Conservation (phyloP, 1,140 invertebrate genomes). For the Nixonia krombeini region DNA sequence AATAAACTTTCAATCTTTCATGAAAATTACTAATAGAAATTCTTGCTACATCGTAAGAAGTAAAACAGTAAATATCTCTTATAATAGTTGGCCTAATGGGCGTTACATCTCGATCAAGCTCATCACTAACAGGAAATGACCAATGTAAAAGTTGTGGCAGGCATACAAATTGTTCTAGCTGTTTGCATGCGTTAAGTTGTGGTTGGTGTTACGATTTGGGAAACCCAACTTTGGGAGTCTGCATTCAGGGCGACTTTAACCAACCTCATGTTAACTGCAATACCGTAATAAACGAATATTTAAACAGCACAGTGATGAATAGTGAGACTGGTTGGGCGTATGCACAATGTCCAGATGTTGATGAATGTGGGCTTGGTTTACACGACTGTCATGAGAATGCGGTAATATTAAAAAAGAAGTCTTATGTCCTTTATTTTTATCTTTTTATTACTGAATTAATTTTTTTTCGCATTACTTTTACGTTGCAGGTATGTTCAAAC, state of each 20-base stretch:
- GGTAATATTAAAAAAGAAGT: constrained; percentile 40
- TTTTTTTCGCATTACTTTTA: background rate
- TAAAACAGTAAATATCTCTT: no score
- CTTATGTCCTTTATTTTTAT: background rate
- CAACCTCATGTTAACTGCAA: constrained; percentile 79
- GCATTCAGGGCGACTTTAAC: constrained; percentile 86
- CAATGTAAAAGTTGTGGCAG: constrained; percentile 87
- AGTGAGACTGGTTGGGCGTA: constrained; percentile 86
- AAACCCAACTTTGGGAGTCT: constrained; percentile 88
- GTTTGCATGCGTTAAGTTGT: constrained; percentile 86
- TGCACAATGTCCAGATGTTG: constrained; percentile 91
- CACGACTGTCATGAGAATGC: constrained; percentile 93
- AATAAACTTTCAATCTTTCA: background rate
- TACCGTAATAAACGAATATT: constrained; percentile 52
- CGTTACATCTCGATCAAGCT: constrained; percentile 61
- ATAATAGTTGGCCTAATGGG: constrained; percentile 71
- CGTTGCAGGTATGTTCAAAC: constrained; percentile 81
- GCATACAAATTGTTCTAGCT: constrained; percentile 84
- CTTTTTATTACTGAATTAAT: background rate
- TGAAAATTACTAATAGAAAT: background rate
- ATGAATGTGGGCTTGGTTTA: constrained; percentile 90
- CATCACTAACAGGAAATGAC: constrained; percentile 67
- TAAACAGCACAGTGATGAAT: constrained; percentile 33
- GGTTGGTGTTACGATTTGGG: constrained; percentile 93
- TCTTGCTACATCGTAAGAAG: no score